Conservation (phyloP, 2,797 vertebrate species). For the Uromys caudimaculatus region DNA sequence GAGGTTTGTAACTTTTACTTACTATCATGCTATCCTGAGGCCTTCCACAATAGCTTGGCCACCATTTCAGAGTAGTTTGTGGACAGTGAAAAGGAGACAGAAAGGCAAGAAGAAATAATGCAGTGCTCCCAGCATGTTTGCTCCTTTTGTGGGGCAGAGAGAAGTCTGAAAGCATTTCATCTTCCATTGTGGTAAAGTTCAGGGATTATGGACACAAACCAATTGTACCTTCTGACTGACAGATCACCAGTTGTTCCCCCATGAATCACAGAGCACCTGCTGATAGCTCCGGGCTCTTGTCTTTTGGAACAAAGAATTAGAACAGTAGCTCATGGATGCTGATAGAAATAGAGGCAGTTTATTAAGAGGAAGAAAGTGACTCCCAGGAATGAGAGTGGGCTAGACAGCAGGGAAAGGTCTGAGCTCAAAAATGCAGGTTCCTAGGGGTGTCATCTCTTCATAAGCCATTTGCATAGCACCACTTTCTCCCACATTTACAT, state of each 20-base stretch:
- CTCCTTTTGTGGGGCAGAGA: neutral
- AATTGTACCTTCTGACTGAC: neutral
- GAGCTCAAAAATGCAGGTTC: neutral
- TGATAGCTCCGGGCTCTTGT: neutral
- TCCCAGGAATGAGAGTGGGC: neutral
- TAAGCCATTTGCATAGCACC: neutral
- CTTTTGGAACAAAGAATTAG: neutral
- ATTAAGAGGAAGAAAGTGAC: neutral
- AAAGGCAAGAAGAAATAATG: neutral
- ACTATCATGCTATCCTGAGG: neutral
- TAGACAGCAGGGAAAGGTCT: neutral
- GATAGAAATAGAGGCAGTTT: neutral
- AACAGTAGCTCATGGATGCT: neutral
- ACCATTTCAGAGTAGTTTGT: neutral
- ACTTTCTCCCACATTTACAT: neutral
- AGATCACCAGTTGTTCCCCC: neutral
- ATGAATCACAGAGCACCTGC: neutral
- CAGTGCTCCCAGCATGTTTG: neutral
- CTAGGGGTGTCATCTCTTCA: neutral
- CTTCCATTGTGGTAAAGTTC: neutral
- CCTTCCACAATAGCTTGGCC: neutral
- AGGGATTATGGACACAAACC: neutral
- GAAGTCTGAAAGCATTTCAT: neutral
- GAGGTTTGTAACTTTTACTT: neutral
- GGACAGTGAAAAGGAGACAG: neutral